These are phyloP conservation scores for Drosophila parabipectinata DNA, from an alignment of 1,140 invertebrate genomes.

Conservation along the genomic window DNA sequence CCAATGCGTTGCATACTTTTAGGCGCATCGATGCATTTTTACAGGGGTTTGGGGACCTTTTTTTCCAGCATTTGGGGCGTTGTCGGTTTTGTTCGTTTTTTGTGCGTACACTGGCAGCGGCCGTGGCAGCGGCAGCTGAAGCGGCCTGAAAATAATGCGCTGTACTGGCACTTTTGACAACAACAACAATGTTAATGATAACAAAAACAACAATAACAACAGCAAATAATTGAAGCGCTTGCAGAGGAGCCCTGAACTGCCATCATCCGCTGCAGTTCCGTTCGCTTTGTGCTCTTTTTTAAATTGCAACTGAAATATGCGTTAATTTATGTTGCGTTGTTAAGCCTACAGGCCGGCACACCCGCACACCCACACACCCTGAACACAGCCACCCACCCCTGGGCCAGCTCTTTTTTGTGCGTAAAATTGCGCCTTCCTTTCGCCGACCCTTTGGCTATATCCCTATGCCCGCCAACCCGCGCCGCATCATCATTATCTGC, in stretches of 20 bases:
- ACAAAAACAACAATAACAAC: conserved; percentile 40
- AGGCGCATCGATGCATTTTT: conserved; percentile 67
- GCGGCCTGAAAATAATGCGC: conserved; percentile 36
- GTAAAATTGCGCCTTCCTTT: conserved; percentile 50
- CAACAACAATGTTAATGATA: conserved; percentile 72
- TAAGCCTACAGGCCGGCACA: conserved; percentile 52
- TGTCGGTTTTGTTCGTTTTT: conserved; percentile 78
- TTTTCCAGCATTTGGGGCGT: conserved; percentile 70
- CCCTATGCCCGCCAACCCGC: neutral
- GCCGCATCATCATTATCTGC: conserved; percentile 47
- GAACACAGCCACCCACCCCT: neutral
- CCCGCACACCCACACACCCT: neutral
- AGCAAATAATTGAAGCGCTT: conserved; percentile 66
- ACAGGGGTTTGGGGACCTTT: conserved; percentile 44
- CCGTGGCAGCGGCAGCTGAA: conserved; percentile 18
- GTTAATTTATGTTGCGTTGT: conserved; percentile 82
- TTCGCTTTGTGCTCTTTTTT: conserved; percentile 75
- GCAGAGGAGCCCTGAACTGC: conserved; percentile 30
- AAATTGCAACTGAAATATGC: conserved; percentile 80
- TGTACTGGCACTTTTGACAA: conserved; percentile 67
- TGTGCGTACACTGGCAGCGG: conserved; percentile 56
- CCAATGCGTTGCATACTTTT: conserved; percentile 78
- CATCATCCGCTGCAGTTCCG: conserved; percentile 47
- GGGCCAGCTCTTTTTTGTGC: conserved; percentile 46
- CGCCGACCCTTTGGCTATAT: conserved; percentile 13